Base-by-base conservation (phyloP, 2,888 invertebrate genomes). In the Callimorpha dominula region DNA sequence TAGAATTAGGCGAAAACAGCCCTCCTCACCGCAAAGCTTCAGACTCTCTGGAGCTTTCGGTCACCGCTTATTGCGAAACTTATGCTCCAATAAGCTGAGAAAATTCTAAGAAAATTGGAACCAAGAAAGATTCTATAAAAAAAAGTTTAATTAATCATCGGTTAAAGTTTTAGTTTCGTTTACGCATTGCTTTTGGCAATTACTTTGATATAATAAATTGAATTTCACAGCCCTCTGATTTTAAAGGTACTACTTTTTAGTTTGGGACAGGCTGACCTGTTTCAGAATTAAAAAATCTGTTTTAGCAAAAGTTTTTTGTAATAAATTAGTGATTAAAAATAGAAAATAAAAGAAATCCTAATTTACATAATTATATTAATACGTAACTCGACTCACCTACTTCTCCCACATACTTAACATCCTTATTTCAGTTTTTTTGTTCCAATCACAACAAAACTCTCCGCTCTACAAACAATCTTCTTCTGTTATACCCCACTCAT, bases 1-100 rank as follows among this genome's bases (percentile, higher is more conserved):
- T 93, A 93, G 89, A 92, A 92, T 93, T 89, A 90, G 91, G 89
- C 89, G 92, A 89, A 84, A 93, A 93, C 84, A 88, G 84, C 84
- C 85, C 72, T 60, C 78, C n/a, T 79, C 82, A 78, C 82, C 77
- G 82, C 85, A 85, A 82, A 84, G 84, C 83, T 83, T 68, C 67
- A 64, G 57, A 50, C 57, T 74, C 62, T 80, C 74, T 69, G 76
- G 81, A 78, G 78, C 42, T 54, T 54, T 71, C 78, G 81, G 74
- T 81, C 81, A 81, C 83, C 81, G 81, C 85, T 86, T 87, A 87
- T 85, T 85, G 81, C 80, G 76, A 81, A 88, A 88, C 86, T 89
- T 88, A 81, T 81, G 78, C 85, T 81, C 72, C 76, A 79, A 82
- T 76, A 80, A 81, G 75, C 81, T 85, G 77, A 78, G 80, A 85